Conservation (phyloP, 2,113 vertebrate genomes). For the Cyanoliseus patagonus region DNA sequence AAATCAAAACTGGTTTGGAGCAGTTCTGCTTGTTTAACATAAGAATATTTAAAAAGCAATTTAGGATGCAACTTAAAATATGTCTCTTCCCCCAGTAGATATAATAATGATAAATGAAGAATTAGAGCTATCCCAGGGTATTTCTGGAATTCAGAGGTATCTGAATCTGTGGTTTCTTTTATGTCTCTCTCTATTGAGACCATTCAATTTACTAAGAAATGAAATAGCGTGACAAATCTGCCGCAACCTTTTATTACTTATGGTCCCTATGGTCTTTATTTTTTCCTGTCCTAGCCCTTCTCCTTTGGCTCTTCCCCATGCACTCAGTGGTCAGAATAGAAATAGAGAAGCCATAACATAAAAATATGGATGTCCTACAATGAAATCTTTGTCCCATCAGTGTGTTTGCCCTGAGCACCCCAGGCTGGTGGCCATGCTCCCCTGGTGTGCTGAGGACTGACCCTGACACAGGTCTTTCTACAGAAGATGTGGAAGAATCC, state of each 20-base stretch:
- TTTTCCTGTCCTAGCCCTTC: neutral
- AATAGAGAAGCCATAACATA: neutral
- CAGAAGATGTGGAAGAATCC: neutral
- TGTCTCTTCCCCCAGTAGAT: neutral
- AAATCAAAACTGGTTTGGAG: neutral
- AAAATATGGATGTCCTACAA: neutral
- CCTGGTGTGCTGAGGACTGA: neutral
- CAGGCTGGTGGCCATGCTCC: neutral
- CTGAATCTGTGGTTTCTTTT: constrained; percentile 29
- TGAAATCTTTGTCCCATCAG: neutral
- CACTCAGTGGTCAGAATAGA: neutral
- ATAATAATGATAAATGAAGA: neutral
- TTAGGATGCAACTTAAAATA: neutral
- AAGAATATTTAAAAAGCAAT: neutral
- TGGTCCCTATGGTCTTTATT: constrained; percentile 15
- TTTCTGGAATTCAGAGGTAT: constrained; percentile 17
- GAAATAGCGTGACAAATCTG: constrained; percentile 52
- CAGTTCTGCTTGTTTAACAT: neutral
- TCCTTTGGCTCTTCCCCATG: neutral
- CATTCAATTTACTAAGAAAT: constrained; percentile 46
- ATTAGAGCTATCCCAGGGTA: neutral
- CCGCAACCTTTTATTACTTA: constrained; percentile 39
- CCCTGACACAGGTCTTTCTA: neutral
- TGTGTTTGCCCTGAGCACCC: neutral
- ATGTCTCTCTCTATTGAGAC: neutral